Conservation (phyloP, 2,888 invertebrate genomes). For the Drosophila macrospina region DNA sequence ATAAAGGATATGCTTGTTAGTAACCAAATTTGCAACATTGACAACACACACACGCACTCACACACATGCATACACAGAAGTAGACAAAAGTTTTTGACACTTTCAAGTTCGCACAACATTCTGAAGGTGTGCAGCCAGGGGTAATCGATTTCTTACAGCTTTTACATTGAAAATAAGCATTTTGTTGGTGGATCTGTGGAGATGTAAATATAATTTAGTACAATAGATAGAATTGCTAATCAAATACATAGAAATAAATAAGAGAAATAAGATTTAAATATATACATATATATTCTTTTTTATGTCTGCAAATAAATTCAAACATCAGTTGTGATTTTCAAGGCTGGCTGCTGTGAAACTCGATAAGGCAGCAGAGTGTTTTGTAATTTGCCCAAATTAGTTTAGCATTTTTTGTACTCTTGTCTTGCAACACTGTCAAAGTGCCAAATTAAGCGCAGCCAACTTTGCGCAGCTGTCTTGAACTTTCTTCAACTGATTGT, state of each 20-base stretch:
- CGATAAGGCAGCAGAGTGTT: background rate
- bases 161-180: constrained; percentile 8
- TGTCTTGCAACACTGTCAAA: constrained; percentile 27
- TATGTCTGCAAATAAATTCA: background rate
- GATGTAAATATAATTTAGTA: constrained; percentile 9
- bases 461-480: constrained; percentile 22
- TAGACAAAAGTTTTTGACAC: constrained; percentile 44
- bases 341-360: constrained; percentile 29
- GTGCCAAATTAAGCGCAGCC: constrained; percentile 22
- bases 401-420: background rate
- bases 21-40: constrained; percentile 58
- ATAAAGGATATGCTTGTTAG: constrained; percentile 69
- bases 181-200: constrained; percentile 2
- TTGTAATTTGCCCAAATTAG: no score
- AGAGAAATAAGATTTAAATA: background rate
- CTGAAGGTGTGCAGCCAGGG: constrained; percentile 26
- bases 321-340: background rate
- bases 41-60: constrained; percentile 20
- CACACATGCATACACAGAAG: constrained; percentile 15
- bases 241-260: constrained; percentile 12
- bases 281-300: background rate
- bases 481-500: constrained; percentile 1
- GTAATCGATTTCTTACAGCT: constrained; percentile 42
- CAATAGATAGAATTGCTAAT: constrained; percentile 13
- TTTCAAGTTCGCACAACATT: constrained; percentile 42